phyloP scores from a whole-genome alignment of 1,140 invertebrate species.

The Anastatus disparis region DNA sequence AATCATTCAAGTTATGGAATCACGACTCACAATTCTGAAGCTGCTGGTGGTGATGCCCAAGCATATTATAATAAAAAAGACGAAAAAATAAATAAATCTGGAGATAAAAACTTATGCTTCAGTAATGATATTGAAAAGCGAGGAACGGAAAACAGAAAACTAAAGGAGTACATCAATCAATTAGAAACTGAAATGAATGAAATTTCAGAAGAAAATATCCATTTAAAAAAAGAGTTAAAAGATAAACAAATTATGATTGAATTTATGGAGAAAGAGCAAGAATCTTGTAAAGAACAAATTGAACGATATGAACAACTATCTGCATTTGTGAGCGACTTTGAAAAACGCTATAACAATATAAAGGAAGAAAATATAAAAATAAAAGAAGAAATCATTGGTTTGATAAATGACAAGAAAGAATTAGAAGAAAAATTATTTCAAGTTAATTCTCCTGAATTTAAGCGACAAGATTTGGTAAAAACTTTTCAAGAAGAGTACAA shows the following conservation, averaged over 20 bases:
- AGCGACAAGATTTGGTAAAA: not conserved
- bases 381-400: conserved; percentile 1
- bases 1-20: too few species aligned
- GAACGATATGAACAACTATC: not conserved
- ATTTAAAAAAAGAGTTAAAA: conserved; percentile 5
- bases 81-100: too few species aligned
- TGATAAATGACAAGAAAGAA: not conserved
- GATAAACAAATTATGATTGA: conserved; percentile 14
- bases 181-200: conserved; percentile 7
- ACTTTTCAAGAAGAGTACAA: conserved; percentile 21
- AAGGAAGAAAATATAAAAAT: conserved; percentile 26
- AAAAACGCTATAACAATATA: conserved; percentile 7
- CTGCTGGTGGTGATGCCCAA: not conserved
- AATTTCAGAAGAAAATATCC: not conserved
- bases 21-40: not conserved
- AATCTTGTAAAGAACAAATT: not conserved
- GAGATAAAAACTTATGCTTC: too few species aligned
- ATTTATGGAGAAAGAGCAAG: conserved; percentile 8
- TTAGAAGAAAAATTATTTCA: not conserved
- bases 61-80: too few species aligned
- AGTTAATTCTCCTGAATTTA: not conserved
- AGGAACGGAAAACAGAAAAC: not conserved
- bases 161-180: not conserved
- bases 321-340: not conserved
- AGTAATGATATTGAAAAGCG: too few species aligned